Evolutionary conservation across 2,888 invertebrate genomes (phyloP), one percentile per base, ranked within the genome.

Genomic region (Patella pellucida): DNA sequence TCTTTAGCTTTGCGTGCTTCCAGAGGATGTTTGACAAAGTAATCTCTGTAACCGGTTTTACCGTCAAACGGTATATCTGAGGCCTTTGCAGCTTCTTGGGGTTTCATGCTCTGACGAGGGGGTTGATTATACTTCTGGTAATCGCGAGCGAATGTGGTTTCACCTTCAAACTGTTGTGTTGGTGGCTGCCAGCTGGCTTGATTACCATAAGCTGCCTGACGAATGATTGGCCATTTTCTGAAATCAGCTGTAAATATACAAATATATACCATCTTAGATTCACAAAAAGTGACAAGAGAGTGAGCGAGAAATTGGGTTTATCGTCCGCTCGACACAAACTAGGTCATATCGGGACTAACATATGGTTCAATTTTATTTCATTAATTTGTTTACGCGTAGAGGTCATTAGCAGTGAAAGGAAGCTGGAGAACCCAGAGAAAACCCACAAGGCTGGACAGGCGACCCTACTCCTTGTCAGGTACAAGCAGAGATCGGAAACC

Each of bases 11-110:
- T 19, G 3, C 62, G 62, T 62, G 62, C 62, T 23, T 62, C 62
- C 52, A 91, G 74, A 4, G 89, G 86, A 78, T 91, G 89, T 73
- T 85, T 84, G 52, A 89, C 85, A 77, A 88, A 91, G 9, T 85
- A 85, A 27, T 87, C 86, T 27, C 89, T 79, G 82, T 91, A 90
- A 54, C 86, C 88, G 12, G 91, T 91, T 12, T 78, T 75, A 50
- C 84, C 88, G 69, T 89, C 87, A 75, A 91, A 89, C 15, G 91
- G 91, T 19, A 83, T 81, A 71, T 86, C 86, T 7, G 89, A 89
- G 75, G 82, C 74, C 23, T 85, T 83, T 4, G 87, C 84, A 3
- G 83, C 83, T 67, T 90, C 85, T 19, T 76, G 70, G 1, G 91
- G 91, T 76, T 86, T 88, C 81, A 89, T 85, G 74, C 86, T 85